These are phyloP conservation scores for Leuciscus idus DNA, from an alignment of 2,113 vertebrate species.

Conservation along the genomic window DNA sequence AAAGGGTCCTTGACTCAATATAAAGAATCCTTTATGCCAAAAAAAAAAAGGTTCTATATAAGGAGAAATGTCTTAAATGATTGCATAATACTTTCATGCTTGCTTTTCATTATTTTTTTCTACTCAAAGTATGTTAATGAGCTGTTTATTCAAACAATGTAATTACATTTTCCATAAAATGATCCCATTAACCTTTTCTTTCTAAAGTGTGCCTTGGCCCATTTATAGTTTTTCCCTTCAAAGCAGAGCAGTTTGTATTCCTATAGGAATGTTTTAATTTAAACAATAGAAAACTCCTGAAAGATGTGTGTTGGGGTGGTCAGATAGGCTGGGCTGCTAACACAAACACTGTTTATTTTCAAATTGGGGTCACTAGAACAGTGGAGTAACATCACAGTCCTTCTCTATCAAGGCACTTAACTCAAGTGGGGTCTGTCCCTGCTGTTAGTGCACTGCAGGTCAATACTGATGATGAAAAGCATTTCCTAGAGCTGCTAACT, in stretches of 20 bases:
- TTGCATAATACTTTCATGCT: no score
- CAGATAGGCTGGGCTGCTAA: not conserved
- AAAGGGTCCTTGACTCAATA: no score
- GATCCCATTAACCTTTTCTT: no score
- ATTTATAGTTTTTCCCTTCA: not conserved
- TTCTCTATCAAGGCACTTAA: not conserved
- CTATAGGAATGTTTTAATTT: not conserved
- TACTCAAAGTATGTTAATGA: no score
- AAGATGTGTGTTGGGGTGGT: not conserved
- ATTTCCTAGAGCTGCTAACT: not conserved
- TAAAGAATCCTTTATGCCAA: no score
- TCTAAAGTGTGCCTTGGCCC: not conserved
- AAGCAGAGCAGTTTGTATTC: not conserved
- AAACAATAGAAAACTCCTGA: not conserved
- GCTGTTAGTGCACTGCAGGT: not conserved
- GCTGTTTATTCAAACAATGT: no score
- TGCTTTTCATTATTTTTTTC: no score
- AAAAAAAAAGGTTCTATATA: no score
- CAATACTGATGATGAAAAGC: not conserved
- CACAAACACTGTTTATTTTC: not conserved
- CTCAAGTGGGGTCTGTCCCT: not conserved
- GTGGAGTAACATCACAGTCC: not conserved
- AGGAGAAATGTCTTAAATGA: no score
- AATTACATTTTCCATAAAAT: no score
- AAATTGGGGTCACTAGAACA: not conserved